Percentiles rank a stretch among this genome's conserved stretches.
Conservation (phyloP, 2,797 vertebrate species). For the Propithecus deckenii region DNA sequence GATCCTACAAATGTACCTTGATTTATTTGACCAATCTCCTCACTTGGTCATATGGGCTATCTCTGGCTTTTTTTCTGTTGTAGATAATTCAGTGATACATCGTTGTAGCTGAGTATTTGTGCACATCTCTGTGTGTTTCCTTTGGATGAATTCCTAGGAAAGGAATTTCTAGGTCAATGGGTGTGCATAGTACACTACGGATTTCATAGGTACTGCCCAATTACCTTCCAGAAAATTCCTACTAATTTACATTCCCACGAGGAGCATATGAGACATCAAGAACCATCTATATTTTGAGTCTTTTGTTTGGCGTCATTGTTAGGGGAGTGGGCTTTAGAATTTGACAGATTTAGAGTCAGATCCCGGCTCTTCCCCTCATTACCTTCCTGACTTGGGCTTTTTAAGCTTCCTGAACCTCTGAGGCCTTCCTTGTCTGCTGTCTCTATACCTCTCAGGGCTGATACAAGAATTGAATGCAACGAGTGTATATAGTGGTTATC, state of each 20-base stretch:
- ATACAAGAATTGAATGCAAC: background rate
- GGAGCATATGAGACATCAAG: background rate
- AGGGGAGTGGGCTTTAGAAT: background rate
- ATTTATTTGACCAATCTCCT: background rate
- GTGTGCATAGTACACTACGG: background rate
- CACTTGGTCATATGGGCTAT: background rate
- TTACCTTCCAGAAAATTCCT: constrained; percentile 36
- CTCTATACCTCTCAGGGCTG: background rate
- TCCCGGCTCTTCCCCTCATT: background rate
- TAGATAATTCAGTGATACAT: background rate
- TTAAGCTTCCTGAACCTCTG: background rate
- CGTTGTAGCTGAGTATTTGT: constrained; percentile 7
- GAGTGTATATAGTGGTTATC: background rate
- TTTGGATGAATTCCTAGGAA: background rate
- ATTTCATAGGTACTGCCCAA: constrained; percentile 11
- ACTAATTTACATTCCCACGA: background rate
- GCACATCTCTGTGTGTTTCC: background rate
- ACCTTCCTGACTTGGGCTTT: background rate
- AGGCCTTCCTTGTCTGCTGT: background rate
- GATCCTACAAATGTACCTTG: background rate
- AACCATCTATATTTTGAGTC: constrained; percentile 6
- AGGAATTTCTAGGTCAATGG: background rate
- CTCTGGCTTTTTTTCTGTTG: background rate
- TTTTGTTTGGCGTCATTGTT: constrained; percentile 15
- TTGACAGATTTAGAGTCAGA: constrained; percentile 21